Percentiles rank a stretch among this genome's conserved stretches.
phyloP scores from a whole-genome alignment of 2,888 invertebrate genomes.

The Melieria picta region DNA sequence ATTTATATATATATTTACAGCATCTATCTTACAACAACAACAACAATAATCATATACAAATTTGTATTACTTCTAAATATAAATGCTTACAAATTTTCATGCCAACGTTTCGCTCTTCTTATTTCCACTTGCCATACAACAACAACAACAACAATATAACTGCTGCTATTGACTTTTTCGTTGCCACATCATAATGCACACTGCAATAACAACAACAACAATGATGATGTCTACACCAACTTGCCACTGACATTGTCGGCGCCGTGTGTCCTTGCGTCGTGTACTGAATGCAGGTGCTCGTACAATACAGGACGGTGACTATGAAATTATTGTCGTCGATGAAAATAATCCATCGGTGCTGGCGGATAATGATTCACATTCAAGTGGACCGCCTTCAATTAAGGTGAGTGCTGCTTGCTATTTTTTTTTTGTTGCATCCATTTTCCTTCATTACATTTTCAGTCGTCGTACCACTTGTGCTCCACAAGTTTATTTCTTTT shows the following conservation, averaged over 20 bases:
- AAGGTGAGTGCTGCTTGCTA: slow-evolving; percentile 72
- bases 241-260: too few relatives aligned
- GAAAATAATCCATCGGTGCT: slow-evolving; percentile 86
- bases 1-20: neutral
- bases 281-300: slow-evolving; percentile 56
- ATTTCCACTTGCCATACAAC: neutral
- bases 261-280: too few relatives aligned
- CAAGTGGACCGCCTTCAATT: slow-evolving; percentile 81
- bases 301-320: slow-evolving; percentile 80
- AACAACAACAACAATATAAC: too few relatives aligned
- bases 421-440: neutral
- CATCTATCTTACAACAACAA: too few relatives aligned
- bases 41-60: too few relatives aligned
- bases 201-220: neutral
- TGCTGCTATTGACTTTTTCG: neutral
- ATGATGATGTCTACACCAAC: neutral
- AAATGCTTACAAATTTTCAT: neutral
- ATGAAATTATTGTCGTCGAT: slow-evolving; percentile 90
- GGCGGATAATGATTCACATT: slow-evolving; percentile 81
- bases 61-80: too few relatives aligned
- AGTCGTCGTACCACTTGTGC: neutral
- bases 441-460: neutral
- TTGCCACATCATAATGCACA: too few relatives aligned
- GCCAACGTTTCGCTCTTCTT: neutral
- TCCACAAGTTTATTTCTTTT: neutral